Conservation (phyloP, 2,797 vertebrate species). For the Myoxocephalus aenaeus region DNA sequence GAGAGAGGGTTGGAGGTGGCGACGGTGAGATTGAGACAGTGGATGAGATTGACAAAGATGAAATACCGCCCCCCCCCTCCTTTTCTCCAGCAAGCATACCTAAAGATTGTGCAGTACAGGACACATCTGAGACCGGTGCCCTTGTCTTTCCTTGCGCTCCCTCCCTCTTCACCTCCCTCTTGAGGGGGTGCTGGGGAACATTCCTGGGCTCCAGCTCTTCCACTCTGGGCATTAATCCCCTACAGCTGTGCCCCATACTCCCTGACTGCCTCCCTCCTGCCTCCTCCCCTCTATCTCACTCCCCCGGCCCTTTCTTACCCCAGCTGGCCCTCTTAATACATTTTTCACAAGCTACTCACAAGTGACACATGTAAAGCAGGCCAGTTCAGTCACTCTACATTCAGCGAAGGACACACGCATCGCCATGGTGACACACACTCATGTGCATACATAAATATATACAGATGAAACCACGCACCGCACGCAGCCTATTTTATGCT, state of each 20-base stretch:
- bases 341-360: slow-evolving; percentile 95
- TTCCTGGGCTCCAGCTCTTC: slow-evolving; percentile 90
- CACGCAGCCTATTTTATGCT: slow-evolving; percentile 46
- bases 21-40: slow-evolving; percentile 52
- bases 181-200: slow-evolving; percentile 83
- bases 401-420: slow-evolving; percentile 39
- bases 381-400: slow-evolving; percentile 64
- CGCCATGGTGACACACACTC: slow-evolving; percentile 37
- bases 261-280: slow-evolving; percentile 53
- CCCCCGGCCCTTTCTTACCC: slow-evolving; percentile 54
- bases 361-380: slow-evolving; percentile 92
- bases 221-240: slow-evolving; percentile 97
- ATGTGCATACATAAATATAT: slow-evolving; percentile 42
- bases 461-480: slow-evolving; percentile 40
- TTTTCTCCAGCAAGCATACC: slow-evolving; percentile 51
- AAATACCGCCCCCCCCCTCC: slow-evolving; percentile 45
- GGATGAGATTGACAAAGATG: slow-evolving; percentile 68
- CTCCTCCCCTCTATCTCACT: slow-evolving; percentile 35
- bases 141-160: slow-evolving; percentile 66
- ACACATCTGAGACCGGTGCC: slow-evolving; percentile 65
- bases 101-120: slow-evolving; percentile 55
- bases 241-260: slow-evolving; percentile 93
- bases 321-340: slow-evolving; percentile 88
- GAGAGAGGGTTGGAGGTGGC: slow-evolving; percentile 29
- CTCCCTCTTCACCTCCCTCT: slow-evolving; percentile 69